Evolutionary conservation across 2,888 invertebrate species (phyloP), one percentile per base, ranked within the genome.

Genomic region (Stictocephala bisonia): DNA sequence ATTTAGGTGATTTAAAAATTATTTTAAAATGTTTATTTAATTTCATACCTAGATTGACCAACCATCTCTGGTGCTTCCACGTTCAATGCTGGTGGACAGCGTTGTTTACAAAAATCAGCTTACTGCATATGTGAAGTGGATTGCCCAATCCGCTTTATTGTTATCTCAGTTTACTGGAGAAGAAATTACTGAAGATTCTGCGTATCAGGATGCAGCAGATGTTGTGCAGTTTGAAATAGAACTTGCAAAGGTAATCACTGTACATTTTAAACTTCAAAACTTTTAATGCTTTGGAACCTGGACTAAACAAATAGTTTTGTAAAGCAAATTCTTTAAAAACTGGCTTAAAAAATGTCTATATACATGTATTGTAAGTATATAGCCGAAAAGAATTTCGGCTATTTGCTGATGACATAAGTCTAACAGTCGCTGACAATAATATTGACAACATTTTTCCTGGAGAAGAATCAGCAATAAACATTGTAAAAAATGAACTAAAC

Each of bases 151-250:
- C 15, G 82, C 81, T 0, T 31, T 75, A 29, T 77, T 79, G 24
- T 56, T 82, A 24, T 76, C 78, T 11, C 74, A 76, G 76, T 70
- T 72, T 58, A 56, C 82, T 4, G 75, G 77, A 13, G 66, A 73
- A 24, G 69, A 64, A 1, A 74, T 78, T 7, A 66, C 78, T n/a
- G 69, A 67, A 0, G 72, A 77, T 15, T 50, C 66, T 6, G 76
- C 80, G 15, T 58, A 64, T 44, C 74, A 74, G 22, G 79, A 85
- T 73, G 83, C 86, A 77, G 79, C 78, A 1, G 83, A 86, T 26
- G 82, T 87, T 7, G 81, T 87, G 3, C 79, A 84, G 51, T 86
- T 88, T 79, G 87, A 88, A 79, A 84, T 82, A 2, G 78, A 83
- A 73, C 77, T 88, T 3, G 87, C 87, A 0, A 84, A 86, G 79